Percentiles rank a stretch among this genome's conserved stretches.
Evolutionary conservation across 1,140 invertebrate species (phyloP).

Genomic region (Mylabris phalerata): DNA sequence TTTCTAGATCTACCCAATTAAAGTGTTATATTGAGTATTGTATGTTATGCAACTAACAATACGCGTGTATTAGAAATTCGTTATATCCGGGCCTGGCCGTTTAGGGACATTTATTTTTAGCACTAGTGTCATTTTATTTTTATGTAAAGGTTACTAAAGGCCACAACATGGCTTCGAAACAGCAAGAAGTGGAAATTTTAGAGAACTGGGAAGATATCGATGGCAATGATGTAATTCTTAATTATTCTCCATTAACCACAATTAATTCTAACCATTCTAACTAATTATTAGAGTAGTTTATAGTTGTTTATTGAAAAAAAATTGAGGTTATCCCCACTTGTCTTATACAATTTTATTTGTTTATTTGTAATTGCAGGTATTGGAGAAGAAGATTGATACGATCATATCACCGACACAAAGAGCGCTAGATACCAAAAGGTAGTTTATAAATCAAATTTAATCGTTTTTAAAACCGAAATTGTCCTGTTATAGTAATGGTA

Average conservation of each 20-base stretch:
- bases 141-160: neutral
- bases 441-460: neutral
- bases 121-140: too few species aligned
- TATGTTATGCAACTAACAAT: too few species aligned
- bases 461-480: neutral
- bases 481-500: conserved; percentile 27
- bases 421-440: conserved; percentile 33
- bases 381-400: conserved; percentile 39
- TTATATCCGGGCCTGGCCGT: too few species aligned
- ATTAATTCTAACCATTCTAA: neutral
- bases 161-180: conserved; percentile 39
- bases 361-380: conserved; percentile 32
- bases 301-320: neutral
- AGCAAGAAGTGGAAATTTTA: conserved; percentile 38
- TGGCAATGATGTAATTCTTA: conserved; percentile 38
- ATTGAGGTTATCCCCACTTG: conserved; percentile 22
- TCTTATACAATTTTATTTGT: conserved; percentile 1
- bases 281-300: conserved; percentile 4
- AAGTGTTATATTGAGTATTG: too few species aligned
- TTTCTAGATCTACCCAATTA: too few species aligned
- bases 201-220: conserved; percentile 43
- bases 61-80: too few species aligned
- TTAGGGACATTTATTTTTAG: too few species aligned
- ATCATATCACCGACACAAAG: conserved; percentile 30
- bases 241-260: conserved; percentile 4